phyloP scores from a whole-genome alignment of 2,113 vertebrate species.

The Pelobates fuscus region DNA sequence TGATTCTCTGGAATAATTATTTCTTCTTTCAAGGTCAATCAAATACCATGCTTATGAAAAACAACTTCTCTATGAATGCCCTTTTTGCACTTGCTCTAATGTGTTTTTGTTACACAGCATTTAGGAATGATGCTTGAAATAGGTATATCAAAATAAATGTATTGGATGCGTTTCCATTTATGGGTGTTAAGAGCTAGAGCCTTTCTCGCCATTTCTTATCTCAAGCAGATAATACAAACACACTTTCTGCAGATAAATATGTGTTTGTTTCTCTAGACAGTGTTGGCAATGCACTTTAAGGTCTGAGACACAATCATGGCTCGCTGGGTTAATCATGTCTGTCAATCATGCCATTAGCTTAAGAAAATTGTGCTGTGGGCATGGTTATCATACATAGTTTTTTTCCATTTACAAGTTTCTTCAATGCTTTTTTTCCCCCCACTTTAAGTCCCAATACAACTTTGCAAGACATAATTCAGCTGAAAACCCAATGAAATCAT shows the following conservation, averaged over 20 bases:
- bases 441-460: slow-evolving; percentile 15
- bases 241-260: slow-evolving; percentile 24
- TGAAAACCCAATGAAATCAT: slow-evolving; percentile 2
- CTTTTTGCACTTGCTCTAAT: slow-evolving; percentile 7
- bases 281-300: slow-evolving; percentile 1
- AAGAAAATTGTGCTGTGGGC: slow-evolving; percentile 14
- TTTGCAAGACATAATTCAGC: slow-evolving; percentile 3
- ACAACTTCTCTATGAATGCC: slow-evolving; percentile 9
- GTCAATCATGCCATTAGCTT: slow-evolving; percentile 34
- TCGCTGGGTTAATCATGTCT: slow-evolving; percentile 24
- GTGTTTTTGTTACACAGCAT: not conserved
- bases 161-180: slow-evolving; percentile 3
- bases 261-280: slow-evolving; percentile 12
- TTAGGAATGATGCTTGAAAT: not conserved
- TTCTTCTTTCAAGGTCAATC: slow-evolving; percentile 16
- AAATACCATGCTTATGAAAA: slow-evolving; percentile 2
- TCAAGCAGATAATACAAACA: slow-evolving; percentile 18
- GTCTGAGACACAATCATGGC: not conserved
- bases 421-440: not conserved
- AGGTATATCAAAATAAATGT: slow-evolving; percentile 7
- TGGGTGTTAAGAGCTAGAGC: not conserved
- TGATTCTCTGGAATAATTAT: slow-evolving; percentile 18
- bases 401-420: not conserved
- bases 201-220: slow-evolving; percentile 19
- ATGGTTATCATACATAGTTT: slow-evolving; percentile 15